Evolutionary conservation across 2,113 vertebrate genomes (phyloP).

Genomic region (Lycocorax pyrrhopterus): DNA sequence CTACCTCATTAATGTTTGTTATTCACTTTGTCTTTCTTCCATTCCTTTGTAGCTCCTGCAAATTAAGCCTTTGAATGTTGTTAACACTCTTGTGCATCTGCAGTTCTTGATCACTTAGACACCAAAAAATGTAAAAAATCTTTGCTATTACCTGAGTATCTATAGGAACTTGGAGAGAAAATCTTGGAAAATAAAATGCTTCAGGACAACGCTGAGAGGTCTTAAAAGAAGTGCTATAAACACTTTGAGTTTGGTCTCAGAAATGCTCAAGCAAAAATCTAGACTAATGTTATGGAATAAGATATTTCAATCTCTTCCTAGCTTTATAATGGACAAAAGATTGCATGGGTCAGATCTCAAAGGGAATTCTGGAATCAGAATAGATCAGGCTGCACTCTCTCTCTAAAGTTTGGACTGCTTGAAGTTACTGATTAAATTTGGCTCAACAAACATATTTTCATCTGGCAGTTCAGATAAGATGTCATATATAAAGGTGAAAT

Average conservation of each 20-base stretch:
- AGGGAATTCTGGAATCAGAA: not conserved
- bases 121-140: not conserved
- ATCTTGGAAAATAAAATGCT: not conserved
- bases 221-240: not conserved
- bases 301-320: not conserved
- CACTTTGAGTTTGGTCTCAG: not conserved
- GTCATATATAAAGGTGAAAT: not conserved
- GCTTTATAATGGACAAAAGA: not conserved
- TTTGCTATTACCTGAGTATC: not conserved
- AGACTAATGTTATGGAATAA: not conserved
- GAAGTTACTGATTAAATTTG: not conserved
- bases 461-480: not conserved
- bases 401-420: not conserved
- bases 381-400: not conserved
- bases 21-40: not conserved
- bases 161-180: not conserved
- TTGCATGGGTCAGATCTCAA: not conserved
- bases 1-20: not conserved
- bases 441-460: not conserved
- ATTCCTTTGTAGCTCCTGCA: conserved; percentile 2
- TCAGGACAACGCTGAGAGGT: not conserved
- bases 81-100: not conserved
- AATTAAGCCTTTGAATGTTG: conserved; percentile 50
- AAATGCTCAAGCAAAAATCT: not conserved
- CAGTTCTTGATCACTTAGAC: not conserved